Conservation (phyloP, 1,140 invertebrate genomes). For the Lordiphosa stackelbergi region DNA sequence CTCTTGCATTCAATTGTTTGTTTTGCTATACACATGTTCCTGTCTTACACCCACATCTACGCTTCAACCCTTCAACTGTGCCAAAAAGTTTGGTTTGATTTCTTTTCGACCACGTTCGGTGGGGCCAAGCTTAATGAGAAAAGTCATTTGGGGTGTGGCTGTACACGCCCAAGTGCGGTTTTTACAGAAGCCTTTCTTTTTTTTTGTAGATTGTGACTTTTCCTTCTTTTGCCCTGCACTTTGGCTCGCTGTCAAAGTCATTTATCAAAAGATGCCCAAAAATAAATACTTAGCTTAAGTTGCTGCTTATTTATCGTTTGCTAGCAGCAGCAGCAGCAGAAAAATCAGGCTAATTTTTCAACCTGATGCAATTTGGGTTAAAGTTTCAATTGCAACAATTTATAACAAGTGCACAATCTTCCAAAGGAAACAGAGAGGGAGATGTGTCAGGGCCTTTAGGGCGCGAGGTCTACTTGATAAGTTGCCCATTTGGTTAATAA, state of each 20-base stretch:
- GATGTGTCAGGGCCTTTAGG: too few species aligned
- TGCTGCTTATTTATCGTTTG: conserved; percentile 59
- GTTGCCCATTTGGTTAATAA: too few species aligned
- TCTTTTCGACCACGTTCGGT: conserved; percentile 53
- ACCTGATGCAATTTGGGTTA: conserved; percentile 38
- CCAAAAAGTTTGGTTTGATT: conserved; percentile 56
- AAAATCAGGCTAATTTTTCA: conserved; percentile 66
- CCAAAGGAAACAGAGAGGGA: background rate
- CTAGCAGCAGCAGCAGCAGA: conserved; percentile 20
- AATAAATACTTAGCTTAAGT: conserved; percentile 56
- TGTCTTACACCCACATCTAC: conserved; percentile 8
- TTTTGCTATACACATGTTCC: conserved; percentile 66
- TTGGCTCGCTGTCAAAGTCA: conserved; percentile 49
- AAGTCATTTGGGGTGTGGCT: conserved; percentile 53
- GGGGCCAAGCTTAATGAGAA: conserved; percentile 61
- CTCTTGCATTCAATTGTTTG: conserved; percentile 60
- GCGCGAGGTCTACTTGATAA: too few species aligned
- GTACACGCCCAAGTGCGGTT: conserved; percentile 34
- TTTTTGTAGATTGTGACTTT: background rate
- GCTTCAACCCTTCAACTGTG: conserved; percentile 21
- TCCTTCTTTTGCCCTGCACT: background rate
- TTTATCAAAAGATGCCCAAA: conserved; percentile 57
- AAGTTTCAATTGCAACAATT: conserved; percentile 66
- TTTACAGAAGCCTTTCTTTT: conserved; percentile 4
- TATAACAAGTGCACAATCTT: conserved; percentile 23